Evolutionary conservation across 2,888 invertebrate species (phyloP), one percentile per base, ranked within the genome.

Genomic region (Microctonus aethiopoides): DNA sequence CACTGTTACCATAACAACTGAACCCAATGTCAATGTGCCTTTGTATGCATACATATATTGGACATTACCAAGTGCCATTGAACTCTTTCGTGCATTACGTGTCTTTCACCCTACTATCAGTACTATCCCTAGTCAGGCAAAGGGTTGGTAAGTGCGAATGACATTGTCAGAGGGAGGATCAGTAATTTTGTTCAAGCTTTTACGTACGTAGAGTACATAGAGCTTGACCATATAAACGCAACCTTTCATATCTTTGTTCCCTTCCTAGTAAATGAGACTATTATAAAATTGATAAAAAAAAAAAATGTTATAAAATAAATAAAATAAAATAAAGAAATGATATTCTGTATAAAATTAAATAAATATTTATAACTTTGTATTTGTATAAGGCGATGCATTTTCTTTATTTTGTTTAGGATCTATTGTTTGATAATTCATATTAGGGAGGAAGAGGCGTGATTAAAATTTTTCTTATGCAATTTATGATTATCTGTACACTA

Each of bases 1-100:
- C 68, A 72, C 60, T 74, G 80, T 80, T 75, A 73, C 80, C 80
- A 79, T 79, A 78, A 79, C 80, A 72, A 79, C 80, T 74, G 51
- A 34, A 32, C 16, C 16, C 46, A 46, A 69, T 68, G 72, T n/a
- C 34, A 9, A 57, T 34, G 16, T 57, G 11, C 13, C 32, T 16
- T 32, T 29, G 16, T 29, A 57, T 57, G n/a, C n/a, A n/a, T n/a
- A 20, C 32, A 57, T 29, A n/a, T 34, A n/a, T 32, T 57, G 57
- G 20, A 57, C n/a, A 52, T 5, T 52, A 13, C 65, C 73, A 75
- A 75, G 74, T 76, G 77, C 76, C 75, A 76, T 77, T 79, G 78
- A 57, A 57, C 57, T 57, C 78, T 78, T 79, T 67, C 76, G 64
- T 77, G 76, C 74, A 78, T 77, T 75, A 78, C 74, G 77, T 77